Evolutionary conservation across 2,888 invertebrate species (phyloP), one percentile per base, ranked within the genome.

Genomic region (Eupeodes latifasciatus): DNA sequence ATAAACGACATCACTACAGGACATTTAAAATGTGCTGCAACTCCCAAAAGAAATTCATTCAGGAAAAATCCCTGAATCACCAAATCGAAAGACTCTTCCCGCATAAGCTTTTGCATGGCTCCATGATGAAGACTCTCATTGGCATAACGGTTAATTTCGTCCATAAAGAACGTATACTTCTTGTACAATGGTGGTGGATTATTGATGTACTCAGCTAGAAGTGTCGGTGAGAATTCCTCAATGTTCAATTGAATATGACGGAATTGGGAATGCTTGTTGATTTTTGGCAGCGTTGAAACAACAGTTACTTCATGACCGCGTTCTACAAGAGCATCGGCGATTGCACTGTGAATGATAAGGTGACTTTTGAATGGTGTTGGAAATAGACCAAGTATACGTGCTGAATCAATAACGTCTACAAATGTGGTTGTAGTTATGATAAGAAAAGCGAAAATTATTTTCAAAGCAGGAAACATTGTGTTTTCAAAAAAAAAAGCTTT

Each of bases 271-370:
- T 89, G 64, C 10, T 80, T 19, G 11, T 71, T 71, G 7, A 12
- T 27, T 27, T 90, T 90, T 4, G 91, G 91, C 6, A 89, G 69
- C 1, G 89, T 89, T 0, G 91, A 72, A 5, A 93, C 81, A 12
- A 93, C 90, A 0, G 93, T 93, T 2, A 93, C 91, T 64, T 93
- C 90, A 76, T 93, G 93, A 5, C 93, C 93, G 1, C 86, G 84
- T 62, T 92, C 90, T 0, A 91, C 91, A 19, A 93, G 83, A 0
- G 91, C 85, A 19, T 91, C 90, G 67, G 92, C 91, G 51, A 93
- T 81, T 0, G 91, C 89, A 80, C 90, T 91, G 53, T 92, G 92
- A 44, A 93, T 90, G 66, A 92, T 87, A 9, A 92, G 62, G 89
- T 93, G 93, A 0, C 93, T 92, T 10, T 91, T 91, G n/a, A 91